Conservation (phyloP, 2,888 invertebrate species). For the Drosophila austrosaltans region DNA sequence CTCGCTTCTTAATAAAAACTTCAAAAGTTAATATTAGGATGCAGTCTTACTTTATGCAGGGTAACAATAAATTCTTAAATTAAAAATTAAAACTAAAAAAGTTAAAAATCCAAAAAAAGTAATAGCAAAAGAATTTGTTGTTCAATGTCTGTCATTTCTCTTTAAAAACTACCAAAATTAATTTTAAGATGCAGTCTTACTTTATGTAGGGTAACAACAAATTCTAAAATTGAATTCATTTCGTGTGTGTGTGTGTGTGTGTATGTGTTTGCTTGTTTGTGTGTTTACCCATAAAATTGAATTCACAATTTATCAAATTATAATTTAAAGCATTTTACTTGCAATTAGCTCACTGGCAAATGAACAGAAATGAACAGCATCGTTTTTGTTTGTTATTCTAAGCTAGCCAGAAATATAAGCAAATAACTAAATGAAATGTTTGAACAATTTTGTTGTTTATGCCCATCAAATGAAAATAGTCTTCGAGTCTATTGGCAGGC, state of each 20-base stretch:
- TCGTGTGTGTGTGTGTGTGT: neutral
- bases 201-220: neutral
- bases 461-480: conserved; percentile 22
- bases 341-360: conserved; percentile 43
- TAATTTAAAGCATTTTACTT: conserved; percentile 40
- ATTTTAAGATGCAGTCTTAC: too few relatives aligned
- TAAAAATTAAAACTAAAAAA: neutral
- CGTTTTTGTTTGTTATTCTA: conserved; percentile 15
- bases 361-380: conserved; percentile 9
- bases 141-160: too few relatives aligned
- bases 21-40: neutral
- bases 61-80: neutral
- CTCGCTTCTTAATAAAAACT: too few relatives aligned
- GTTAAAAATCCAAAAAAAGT: too few relatives aligned
- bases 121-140: too few relatives aligned
- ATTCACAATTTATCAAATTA: conserved; percentile 54
- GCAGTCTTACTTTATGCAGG: neutral
- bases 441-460: conserved; percentile 15
- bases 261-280: neutral
- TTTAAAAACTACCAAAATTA: neutral
- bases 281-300: conserved; percentile 36
- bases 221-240: conserved; percentile 1
- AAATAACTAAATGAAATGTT: conserved; percentile 13
- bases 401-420: conserved; percentile 17
- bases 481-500: conserved; percentile 7